Conservation (phyloP, 2,888 invertebrate genomes). For the Hydrotaea diabolus region DNA sequence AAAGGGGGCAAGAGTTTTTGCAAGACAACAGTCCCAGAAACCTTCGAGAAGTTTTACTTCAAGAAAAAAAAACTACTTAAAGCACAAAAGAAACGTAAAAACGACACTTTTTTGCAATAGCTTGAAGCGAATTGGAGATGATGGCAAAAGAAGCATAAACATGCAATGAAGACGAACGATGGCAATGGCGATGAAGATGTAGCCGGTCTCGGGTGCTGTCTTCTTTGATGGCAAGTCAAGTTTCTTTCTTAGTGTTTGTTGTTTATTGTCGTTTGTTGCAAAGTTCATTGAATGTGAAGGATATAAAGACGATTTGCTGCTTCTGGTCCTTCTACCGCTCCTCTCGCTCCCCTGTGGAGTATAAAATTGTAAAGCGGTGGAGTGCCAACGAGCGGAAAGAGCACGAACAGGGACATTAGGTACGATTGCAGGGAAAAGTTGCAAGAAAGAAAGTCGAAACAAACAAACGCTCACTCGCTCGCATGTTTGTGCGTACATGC, state of each 20-base stretch:
- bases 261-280: slow-evolving; percentile 18
- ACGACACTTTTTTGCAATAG: slow-evolving; percentile 21
- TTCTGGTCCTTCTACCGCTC: slow-evolving; percentile 11
- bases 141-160: background rate
- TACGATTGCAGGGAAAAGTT: too few relatives aligned
- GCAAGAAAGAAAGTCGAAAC: too few relatives aligned
- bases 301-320: slow-evolving; percentile 17
- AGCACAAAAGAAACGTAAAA: background rate
- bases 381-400: background rate
- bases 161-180: background rate
- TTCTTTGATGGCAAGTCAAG: slow-evolving; percentile 1
- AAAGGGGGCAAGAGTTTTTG: background rate
- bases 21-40: background rate
- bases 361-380: slow-evolving; percentile 45
- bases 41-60: slow-evolving; percentile 3
- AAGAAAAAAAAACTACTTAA: background rate
- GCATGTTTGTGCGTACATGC: background rate
- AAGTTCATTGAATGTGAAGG: slow-evolving; percentile 58
- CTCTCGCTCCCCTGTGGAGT: background rate
- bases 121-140: slow-evolving; percentile 20
- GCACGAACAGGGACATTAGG: too few relatives aligned
- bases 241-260: background rate
- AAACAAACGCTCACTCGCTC: too few relatives aligned
- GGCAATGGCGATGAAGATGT: background rate
- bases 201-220: background rate